These are phyloP conservation scores for Anabas testudineus DNA, from an alignment of 2,797 vertebrate genomes.

Conservation along the genomic window DNA sequence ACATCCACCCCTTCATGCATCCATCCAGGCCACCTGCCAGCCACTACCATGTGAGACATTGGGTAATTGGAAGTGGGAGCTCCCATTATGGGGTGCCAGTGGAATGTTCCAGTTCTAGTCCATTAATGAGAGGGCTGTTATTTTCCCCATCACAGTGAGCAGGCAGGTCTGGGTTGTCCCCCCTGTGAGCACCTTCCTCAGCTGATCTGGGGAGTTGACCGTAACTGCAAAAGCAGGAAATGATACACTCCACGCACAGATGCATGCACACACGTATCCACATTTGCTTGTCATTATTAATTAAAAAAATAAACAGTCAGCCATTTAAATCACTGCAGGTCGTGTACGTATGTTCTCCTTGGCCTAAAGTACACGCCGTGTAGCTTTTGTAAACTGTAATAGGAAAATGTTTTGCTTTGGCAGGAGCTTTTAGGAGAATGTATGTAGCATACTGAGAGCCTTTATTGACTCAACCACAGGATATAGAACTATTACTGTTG, in stretches of 20 bases:
- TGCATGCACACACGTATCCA: slow-evolving; percentile 10
- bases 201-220: slow-evolving; percentile 33
- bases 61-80: slow-evolving; percentile 75
- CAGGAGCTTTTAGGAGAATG: slow-evolving; percentile 48
- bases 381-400: slow-evolving; percentile 45
- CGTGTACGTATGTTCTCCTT: slow-evolving; percentile 17
- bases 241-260: slow-evolving; percentile 21
- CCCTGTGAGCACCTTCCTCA: slow-evolving; percentile 47
- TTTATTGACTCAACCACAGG: slow-evolving; percentile 64
- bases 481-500: slow-evolving; percentile 49
- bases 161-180: slow-evolving; percentile 48
- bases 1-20: slow-evolving; percentile 61
- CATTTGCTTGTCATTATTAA: slow-evolving; percentile 19
- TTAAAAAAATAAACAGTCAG: slow-evolving; percentile 26
- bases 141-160: slow-evolving; percentile 59
- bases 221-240: slow-evolving; percentile 45
- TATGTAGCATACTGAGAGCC: slow-evolving; percentile 48
- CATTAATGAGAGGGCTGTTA: slow-evolving; percentile 67
- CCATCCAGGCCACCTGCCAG: slow-evolving; percentile 67
- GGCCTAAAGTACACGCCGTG: slow-evolving; percentile 8
- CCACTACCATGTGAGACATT: slow-evolving; percentile 56
- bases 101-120: slow-evolving; percentile 70
- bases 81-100: slow-evolving; percentile 75
- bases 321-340: slow-evolving; percentile 20
- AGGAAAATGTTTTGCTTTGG: slow-evolving; percentile 59